Evolutionary conservation across 2,113 vertebrate genomes (phyloP).

Genomic region (Cepphus grylle): DNA sequence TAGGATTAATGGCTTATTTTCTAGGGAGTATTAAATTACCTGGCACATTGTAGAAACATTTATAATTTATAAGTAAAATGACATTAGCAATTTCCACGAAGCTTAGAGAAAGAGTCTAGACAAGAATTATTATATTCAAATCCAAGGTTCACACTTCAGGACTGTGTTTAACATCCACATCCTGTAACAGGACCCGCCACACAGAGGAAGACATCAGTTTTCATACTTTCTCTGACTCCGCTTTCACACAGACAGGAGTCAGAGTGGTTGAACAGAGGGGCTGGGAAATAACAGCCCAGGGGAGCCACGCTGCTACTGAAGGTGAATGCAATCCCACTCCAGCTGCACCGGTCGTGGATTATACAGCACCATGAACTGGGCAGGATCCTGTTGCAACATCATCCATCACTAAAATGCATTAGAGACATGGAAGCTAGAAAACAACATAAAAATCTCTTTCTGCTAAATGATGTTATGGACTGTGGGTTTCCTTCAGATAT

Average conservation of each 20-base stretch:
- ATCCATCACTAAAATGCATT: neutral
- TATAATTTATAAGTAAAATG: neutral
- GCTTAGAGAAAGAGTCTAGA: neutral
- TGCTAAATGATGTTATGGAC: neutral
- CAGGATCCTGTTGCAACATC: neutral
- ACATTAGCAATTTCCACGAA: neutral
- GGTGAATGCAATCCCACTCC: neutral
- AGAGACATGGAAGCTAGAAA: neutral
- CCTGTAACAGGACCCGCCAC: neutral
- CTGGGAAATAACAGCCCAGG: neutral
- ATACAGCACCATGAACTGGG: neutral
- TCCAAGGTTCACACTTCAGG: neutral
- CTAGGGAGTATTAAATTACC: neutral
- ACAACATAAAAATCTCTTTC: constrained; percentile 18
- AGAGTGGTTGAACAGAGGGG: neutral
- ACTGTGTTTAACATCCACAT: neutral
- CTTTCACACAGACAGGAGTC: neutral
- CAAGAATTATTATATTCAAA: neutral
- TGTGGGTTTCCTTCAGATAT: neutral
- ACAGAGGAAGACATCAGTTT: neutral
- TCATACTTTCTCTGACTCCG: neutral
- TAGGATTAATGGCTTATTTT: constrained; percentile 35
- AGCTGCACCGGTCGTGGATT: neutral
- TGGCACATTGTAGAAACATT: neutral
- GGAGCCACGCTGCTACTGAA: neutral